Conservation (phyloP, 64 coral and sea anemone genomes). For the Stichodactyla mertensii region DNA sequence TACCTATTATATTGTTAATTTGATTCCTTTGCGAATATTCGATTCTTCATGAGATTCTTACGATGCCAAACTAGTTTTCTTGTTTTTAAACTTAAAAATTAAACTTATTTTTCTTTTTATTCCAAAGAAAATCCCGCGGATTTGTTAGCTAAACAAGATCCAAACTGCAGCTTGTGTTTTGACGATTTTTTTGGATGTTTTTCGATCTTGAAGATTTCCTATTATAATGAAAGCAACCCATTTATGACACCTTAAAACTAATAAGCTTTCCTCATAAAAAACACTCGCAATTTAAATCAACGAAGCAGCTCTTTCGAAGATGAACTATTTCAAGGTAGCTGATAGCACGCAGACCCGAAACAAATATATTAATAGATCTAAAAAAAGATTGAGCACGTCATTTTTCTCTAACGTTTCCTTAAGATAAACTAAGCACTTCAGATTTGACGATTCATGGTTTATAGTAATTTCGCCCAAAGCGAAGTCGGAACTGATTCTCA, state of each 20-base stretch:
- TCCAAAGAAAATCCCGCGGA: background rate
- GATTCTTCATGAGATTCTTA: background rate
- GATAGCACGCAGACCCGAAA: background rate
- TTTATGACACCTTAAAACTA: background rate
- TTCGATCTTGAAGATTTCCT: background rate
- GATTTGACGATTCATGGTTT: slow-evolving; percentile 5
- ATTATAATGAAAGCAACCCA: background rate
- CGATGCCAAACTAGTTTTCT: background rate
- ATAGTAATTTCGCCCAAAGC: slow-evolving; percentile 7
- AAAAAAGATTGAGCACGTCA: background rate
- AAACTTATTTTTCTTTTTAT: background rate
- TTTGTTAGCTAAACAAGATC: background rate
- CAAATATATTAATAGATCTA: background rate
- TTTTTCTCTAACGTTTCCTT: background rate
- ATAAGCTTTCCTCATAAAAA: background rate
- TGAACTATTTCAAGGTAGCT: background rate
- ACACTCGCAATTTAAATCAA: background rate
- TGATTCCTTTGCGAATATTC: no score
- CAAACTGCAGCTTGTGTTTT: background rate
- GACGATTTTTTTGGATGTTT: background rate
- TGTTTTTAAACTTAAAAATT: background rate
- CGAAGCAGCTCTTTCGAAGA: background rate
- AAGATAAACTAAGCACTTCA: slow-evolving; percentile 2
- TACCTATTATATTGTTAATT: no score
- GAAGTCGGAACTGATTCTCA: background rate